Evolutionary conservation across 2,888 invertebrate genomes (phyloP).

Genomic region (Hirtodrosophila trivittata): DNA sequence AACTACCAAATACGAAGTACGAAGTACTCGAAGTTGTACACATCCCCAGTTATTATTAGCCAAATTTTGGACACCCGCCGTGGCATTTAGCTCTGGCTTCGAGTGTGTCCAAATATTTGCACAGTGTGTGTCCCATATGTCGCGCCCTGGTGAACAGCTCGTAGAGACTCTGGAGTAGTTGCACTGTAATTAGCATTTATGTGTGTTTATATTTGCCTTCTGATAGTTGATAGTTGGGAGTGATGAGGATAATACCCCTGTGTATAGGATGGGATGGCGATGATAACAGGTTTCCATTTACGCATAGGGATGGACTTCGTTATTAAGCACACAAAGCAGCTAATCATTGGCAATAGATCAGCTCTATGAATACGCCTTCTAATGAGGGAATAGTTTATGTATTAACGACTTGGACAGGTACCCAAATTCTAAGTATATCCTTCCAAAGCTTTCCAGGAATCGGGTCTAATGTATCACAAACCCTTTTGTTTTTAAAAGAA

Average conservation of each 20-base stretch:
- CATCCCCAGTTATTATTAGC: constrained; percentile 54
- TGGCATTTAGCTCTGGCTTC: constrained; percentile 20
- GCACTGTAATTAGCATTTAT: constrained; percentile 74
- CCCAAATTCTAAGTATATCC: no score
- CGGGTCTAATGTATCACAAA: no score
- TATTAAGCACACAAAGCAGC: constrained; percentile 16
- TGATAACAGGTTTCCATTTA: constrained; percentile 26
- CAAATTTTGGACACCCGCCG: constrained; percentile 40
- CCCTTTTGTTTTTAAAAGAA: no score
- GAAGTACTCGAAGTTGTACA: constrained; percentile 22
- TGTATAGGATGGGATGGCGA: not conserved
- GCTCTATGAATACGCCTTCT: not conserved
- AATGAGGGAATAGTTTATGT: not conserved
- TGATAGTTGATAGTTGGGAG: constrained; percentile 23
- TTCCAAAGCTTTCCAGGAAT: no score
- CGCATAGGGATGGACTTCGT: constrained; percentile 1
- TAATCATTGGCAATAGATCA: constrained; percentile 34
- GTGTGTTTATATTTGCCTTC: constrained; percentile 54
- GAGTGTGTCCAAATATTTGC: constrained; percentile 71
- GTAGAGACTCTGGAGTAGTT: constrained; percentile 32
- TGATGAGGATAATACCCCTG: constrained; percentile 12
- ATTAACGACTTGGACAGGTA: no score
- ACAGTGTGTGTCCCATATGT: constrained; percentile 65
- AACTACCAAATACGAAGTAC: no score
- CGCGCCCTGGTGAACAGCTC: constrained; percentile 40